A percentile compares a stretch with the other conserved stretches of the same genome.
Evolutionary conservation across 1,140 invertebrate species (phyloP).

Genomic region (Lutraria rhynchaena): DNA sequence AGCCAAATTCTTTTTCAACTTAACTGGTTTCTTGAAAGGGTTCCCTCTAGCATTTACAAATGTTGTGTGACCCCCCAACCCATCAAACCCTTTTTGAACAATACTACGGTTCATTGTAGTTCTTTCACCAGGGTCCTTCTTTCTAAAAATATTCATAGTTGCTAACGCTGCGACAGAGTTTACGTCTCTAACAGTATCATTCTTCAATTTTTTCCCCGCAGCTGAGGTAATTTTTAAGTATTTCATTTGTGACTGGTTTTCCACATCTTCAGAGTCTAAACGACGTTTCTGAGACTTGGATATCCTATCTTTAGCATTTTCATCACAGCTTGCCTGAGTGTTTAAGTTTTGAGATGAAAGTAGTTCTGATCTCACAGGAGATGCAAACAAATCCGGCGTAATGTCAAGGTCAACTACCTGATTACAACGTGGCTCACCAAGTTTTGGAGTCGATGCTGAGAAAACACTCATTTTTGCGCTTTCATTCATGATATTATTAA

Average conservation of each 20-base stretch:
- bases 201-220: constrained; percentile 47
- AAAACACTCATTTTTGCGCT: constrained; percentile 31
- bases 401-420: constrained; percentile 30
- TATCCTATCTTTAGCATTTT: neutral
- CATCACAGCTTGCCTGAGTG: neutral
- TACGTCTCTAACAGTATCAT: constrained; percentile 28
- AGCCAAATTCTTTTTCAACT: neutral
- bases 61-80: constrained; percentile 54
- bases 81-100: constrained; percentile 48
- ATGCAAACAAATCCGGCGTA: constrained; percentile 38
- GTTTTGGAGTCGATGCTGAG: constrained; percentile 50
- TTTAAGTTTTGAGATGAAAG: neutral
- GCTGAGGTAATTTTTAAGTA: constrained; percentile 50
- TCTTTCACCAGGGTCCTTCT: constrained; percentile 39
- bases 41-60: constrained; percentile 23
- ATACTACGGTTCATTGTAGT: constrained; percentile 26
- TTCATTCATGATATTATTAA: constrained; percentile 45
- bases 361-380: neutral
- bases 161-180: constrained; percentile 45
- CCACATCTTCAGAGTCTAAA: constrained; percentile 9
- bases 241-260: constrained; percentile 35
- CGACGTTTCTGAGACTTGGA: constrained; percentile 15
- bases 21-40: constrained; percentile 45
- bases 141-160: constrained; percentile 59
- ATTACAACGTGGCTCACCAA: constrained; percentile 13